phyloP scores from a whole-genome alignment of 1,140 invertebrate species.

The Sipha flava region DNA sequence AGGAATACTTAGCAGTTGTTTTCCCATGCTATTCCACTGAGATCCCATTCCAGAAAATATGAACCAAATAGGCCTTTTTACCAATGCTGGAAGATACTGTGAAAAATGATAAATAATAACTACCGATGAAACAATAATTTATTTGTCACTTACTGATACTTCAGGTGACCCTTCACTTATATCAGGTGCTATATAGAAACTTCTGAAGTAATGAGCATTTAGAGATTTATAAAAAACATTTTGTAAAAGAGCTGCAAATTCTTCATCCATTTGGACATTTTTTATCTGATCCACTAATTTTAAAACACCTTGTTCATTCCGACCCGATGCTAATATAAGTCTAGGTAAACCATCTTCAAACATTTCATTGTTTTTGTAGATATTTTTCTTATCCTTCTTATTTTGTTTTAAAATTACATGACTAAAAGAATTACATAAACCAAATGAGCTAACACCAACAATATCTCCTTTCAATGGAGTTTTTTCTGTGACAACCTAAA shows the following conservation, averaged over 20 bases:
- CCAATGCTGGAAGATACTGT: not conserved
- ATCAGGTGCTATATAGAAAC: not conserved
- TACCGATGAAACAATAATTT: not conserved
- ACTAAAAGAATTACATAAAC: constrained; percentile 54
- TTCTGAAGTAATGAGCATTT: not conserved
- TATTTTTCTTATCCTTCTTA: constrained; percentile 26
- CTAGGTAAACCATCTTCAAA: constrained; percentile 37
- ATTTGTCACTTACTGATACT: not conserved
- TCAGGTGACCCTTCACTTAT: constrained; percentile 3
- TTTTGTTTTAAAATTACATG: constrained; percentile 48
- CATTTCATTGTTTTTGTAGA: constrained; percentile 30
- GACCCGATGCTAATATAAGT: constrained; percentile 36
- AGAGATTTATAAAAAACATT: constrained; percentile 4
- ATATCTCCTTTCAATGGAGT: constrained; percentile 45
- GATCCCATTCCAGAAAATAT: constrained; percentile 60
- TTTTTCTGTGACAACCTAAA: constrained; percentile 49
- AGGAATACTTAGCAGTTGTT: constrained; percentile 49
- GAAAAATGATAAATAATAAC: not conserved
- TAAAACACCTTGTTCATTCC: constrained; percentile 35
- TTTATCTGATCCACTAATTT: constrained; percentile 36
- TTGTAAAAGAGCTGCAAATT: constrained; percentile 25
- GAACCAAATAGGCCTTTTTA: constrained; percentile 50
- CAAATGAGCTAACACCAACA: constrained; percentile 54
- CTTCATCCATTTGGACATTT: constrained; percentile 16
- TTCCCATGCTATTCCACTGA: constrained; percentile 58